A percentile compares a stretch with the other conserved stretches of the same genome.
Evolutionary conservation across 2,113 vertebrate genomes (phyloP).

Genomic region (Mirounga angustirostris): DNA sequence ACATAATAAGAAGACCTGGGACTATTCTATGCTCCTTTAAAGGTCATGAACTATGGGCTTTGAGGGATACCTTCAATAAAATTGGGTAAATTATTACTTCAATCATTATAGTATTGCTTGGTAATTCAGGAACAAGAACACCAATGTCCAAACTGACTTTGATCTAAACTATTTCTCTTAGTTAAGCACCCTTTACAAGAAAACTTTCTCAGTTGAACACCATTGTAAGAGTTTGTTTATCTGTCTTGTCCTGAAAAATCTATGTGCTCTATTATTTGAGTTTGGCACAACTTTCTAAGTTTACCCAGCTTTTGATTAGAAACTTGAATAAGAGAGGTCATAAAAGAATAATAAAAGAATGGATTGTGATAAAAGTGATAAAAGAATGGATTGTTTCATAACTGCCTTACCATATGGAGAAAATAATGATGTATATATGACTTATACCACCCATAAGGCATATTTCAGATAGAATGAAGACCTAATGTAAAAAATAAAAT

Average conservation of each 20-base stretch:
- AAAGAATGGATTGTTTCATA: neutral
- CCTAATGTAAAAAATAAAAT: conserved; percentile 28
- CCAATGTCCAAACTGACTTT: conserved; percentile 79
- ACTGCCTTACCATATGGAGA: neutral
- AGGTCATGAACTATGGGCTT: conserved; percentile 76
- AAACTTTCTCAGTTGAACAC: conserved; percentile 82
- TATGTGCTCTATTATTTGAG: conserved; percentile 82
- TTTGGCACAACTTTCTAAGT: conserved; percentile 80
- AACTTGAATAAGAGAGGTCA: conserved; percentile 71
- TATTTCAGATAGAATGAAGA: neutral
- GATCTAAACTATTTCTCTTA: conserved; percentile 73
- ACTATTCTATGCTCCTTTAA: conserved; percentile 74
- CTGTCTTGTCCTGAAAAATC: conserved; percentile 83
- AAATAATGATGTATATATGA: neutral
- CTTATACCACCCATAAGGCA: neutral
- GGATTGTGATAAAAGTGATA: neutral
- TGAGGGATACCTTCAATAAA: conserved; percentile 76
- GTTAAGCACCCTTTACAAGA: conserved; percentile 78
- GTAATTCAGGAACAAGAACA: conserved; percentile 80
- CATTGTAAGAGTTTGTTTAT: conserved; percentile 78
- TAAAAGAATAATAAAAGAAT: neutral
- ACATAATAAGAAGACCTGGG: conserved; percentile 73
- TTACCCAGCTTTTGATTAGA: conserved; percentile 77
- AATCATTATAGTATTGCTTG: conserved; percentile 45
- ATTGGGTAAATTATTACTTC: conserved; percentile 1